Percentiles rank a stretch among this genome's conserved stretches.
Conservation (phyloP, 1,140 invertebrate species). For the Heterodera schachtii region DNA sequence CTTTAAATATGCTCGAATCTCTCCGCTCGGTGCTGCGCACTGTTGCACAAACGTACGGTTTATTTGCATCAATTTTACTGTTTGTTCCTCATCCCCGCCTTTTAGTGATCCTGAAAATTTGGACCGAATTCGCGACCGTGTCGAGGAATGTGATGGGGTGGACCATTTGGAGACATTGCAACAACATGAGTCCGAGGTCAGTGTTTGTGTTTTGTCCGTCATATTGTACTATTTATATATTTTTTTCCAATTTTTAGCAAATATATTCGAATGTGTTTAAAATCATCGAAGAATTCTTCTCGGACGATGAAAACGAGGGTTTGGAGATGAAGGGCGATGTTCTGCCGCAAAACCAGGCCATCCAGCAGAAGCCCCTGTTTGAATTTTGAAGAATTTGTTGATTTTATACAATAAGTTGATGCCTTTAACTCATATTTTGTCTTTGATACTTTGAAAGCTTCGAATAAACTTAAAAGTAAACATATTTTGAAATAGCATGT, state of each 20-base stretch:
- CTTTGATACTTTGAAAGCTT: no score
- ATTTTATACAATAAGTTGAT: no score
- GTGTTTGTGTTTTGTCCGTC: not conserved
- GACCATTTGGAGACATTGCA: slow-evolving; percentile 34
- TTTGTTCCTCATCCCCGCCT: not conserved
- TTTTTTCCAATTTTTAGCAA: slow-evolving; percentile 12
- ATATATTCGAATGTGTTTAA: slow-evolving; percentile 38
- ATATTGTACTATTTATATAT: not conserved
- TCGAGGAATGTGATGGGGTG: slow-evolving; percentile 40
- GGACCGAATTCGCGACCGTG: slow-evolving; percentile 5
- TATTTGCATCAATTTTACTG: not conserved
- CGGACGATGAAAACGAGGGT: slow-evolving; percentile 25
- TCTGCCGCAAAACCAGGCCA: not conserved
- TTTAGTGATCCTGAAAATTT: slow-evolving; percentile 35
- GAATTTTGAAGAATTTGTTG: not conserved
- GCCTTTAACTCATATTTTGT: no score
- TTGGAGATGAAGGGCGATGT: slow-evolving; percentile 7
- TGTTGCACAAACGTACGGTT: slow-evolving; percentile 9
- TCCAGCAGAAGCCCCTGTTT: not conserved
- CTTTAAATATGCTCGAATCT: not conserved
- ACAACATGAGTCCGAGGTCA: slow-evolving; percentile 25
- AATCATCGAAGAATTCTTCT: slow-evolving; percentile 40
- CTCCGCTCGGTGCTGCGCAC: slow-evolving; percentile 23
- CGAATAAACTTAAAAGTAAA: no score
- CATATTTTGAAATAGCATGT: no score